phyloP scores from a whole-genome alignment of 2,113 vertebrate genomes.

The Struthidea cinerea region DNA sequence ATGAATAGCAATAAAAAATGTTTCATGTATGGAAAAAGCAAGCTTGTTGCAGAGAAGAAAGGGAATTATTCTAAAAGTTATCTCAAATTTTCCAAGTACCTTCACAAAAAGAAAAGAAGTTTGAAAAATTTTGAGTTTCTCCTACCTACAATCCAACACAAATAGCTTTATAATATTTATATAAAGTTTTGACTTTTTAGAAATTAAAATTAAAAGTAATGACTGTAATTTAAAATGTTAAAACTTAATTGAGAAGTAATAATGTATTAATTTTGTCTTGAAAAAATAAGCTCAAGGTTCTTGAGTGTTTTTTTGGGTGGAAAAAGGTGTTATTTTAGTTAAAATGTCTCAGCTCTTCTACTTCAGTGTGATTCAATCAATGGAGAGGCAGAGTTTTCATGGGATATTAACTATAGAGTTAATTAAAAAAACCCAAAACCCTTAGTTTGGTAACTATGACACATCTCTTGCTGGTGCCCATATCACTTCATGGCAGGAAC shows the following conservation, averaged over 20 bases:
- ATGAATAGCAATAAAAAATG: not conserved
- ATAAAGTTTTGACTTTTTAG: fast-evolving
- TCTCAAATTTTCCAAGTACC: not conserved
- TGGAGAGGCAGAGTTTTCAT: not conserved
- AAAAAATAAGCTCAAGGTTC: not conserved
- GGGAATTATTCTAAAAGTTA: not conserved
- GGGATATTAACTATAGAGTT: not conserved
- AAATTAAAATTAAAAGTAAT: not conserved
- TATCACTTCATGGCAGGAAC: not conserved
- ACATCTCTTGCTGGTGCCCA: not conserved
- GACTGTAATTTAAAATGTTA: not conserved
- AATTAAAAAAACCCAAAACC: not conserved
- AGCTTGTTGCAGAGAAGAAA: not conserved
- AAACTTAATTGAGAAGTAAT: not conserved
- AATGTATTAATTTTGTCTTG: not conserved
- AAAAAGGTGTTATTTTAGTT: not conserved
- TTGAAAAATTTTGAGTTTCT: not conserved
- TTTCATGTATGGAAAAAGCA: not conserved
- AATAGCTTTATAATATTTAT: not conserved
- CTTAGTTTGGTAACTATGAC: not conserved
- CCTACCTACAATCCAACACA: not conserved
- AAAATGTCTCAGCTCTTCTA: not conserved
- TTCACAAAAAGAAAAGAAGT: not conserved
- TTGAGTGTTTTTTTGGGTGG: fast-evolving
- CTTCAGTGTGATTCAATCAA: not conserved